Percentiles rank a stretch among this genome's conserved stretches.
Evolutionary conservation across 2,113 vertebrate species (phyloP).

Genomic region (Platysternon megacephalum): DNA sequence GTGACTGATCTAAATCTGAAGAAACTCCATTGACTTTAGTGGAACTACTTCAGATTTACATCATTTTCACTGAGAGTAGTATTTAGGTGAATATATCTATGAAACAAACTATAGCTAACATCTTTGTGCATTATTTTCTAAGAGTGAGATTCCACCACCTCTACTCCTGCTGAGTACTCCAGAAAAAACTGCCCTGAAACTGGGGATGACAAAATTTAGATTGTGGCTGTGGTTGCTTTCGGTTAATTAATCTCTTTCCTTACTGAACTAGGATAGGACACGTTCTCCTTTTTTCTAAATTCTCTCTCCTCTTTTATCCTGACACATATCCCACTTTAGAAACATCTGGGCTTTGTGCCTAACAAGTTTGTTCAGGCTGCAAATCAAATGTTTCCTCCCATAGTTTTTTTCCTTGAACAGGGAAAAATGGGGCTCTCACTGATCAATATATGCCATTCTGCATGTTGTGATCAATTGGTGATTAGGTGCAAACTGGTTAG

Average conservation of each 20-base stretch:
- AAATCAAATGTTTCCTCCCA: constrained; percentile 64
- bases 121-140: background rate
- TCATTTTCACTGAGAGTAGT: background rate
- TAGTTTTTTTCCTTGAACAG: constrained; percentile 39
- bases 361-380: constrained; percentile 39
- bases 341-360: constrained; percentile 4
- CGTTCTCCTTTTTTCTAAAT: background rate
- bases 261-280: background rate
- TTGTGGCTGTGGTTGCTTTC: background rate
- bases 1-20: background rate
- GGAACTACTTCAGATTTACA: background rate
- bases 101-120: background rate
- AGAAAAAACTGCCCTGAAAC: background rate
- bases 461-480: constrained; percentile 72
- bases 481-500: constrained; percentile 70
- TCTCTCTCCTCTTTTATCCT: constrained; percentile 43
- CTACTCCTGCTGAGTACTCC: background rate
- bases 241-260: background rate
- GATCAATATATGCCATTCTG: constrained; percentile 69
- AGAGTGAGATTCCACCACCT: background rate
- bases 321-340: constrained; percentile 47
- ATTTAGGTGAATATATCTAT: background rate
- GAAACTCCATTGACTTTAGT: background rate
- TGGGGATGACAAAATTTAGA: background rate
- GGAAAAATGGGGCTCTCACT: constrained; percentile 44